Evolutionary conservation across 2,113 vertebrate species (phyloP), one percentile per base, ranked within the genome.

Genomic region (Heteronetta atricapilla): DNA sequence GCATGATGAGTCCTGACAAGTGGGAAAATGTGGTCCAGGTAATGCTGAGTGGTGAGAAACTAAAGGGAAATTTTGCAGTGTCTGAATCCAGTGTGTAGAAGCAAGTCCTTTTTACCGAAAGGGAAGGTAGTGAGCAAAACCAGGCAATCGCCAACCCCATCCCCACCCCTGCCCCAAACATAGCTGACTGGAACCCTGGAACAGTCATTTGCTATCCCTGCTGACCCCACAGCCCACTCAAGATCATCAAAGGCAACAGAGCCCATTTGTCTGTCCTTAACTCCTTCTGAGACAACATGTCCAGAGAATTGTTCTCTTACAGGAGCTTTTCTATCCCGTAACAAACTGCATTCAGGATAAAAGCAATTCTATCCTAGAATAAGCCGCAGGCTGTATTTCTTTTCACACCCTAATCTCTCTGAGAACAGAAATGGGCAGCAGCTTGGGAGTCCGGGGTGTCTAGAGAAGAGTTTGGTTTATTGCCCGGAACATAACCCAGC

Each of bases 401-500:
- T 40, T 70, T 69, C 36, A 34, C 63, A 62, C 40, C 36, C 83
- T 82, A 63, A 88, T 93, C 75, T 89, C 80, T 42, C 52, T 25
- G 67, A 52, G 83, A 80, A 68, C 84, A 86, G 86, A 79, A 58
- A 8, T 1, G 1, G 60, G 64, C 62, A 82, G 90, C 44, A 86
- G 72, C 72, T 87, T 50, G 58, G 68, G 67, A 56, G 60, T 52
- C 31, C 1, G 0, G 48, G 23, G 67, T 36, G 46, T 28, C 55
- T 46, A 26, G 46, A 69, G 84, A 75, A 63, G 48, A 59, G 31
- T 44, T 92, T 55, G 11, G 2, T 93, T 96, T 86, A 86, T 88
- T 92, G 80, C 64, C 66, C 72, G 86, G 72, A 92, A 86, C 66
- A 63, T 60, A 89, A 92, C 48, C 60, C 78, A 59, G 64, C 78